A percentile compares a stretch with the other conserved stretches of the same genome.
Conservation (phyloP, 2,888 invertebrate species). For the Athripsodes cinereus region DNA sequence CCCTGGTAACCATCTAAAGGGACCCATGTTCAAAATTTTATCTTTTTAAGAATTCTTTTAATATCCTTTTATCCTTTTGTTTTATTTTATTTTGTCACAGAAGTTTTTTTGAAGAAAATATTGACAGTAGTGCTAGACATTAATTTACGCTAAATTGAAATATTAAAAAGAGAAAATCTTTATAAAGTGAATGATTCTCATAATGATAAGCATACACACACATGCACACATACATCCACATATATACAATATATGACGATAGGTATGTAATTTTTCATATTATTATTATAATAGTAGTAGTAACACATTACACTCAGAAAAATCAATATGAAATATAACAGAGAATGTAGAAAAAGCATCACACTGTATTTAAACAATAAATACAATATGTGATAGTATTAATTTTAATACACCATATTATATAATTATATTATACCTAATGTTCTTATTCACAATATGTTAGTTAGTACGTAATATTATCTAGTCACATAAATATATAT, state of each 20-base stretch:
- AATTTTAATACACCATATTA: too few species aligned
- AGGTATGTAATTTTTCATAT: background rate
- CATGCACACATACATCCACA: background rate
- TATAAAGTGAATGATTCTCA: background rate
- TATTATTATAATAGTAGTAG: background rate
- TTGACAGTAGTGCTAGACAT: background rate
- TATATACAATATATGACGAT: background rate
- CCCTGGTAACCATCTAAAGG: slow-evolving; percentile 28
- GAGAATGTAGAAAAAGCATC: background rate
- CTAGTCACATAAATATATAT: background rate
- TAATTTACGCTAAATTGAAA: background rate
- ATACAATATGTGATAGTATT: too few species aligned
- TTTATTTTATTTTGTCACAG: background rate
- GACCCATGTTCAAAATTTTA: slow-evolving; percentile 14
- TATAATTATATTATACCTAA: too few species aligned
- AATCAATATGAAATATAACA: background rate
- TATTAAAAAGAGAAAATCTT: background rate
- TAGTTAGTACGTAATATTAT: background rate
- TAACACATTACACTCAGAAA: background rate
- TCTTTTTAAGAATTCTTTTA: slow-evolving; percentile 11
- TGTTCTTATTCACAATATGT: background rate
- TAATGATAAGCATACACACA: background rate
- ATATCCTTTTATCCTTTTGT: slow-evolving; percentile 6
- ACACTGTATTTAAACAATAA: background rate
- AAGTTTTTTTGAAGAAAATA: background rate